A percentile compares a stretch with the other conserved stretches of the same genome.
These are phyloP conservation scores for Lepidocyrtinus sp. DNA, from an alignment of 2,888 invertebrate genomes.

Conservation along the genomic window DNA sequence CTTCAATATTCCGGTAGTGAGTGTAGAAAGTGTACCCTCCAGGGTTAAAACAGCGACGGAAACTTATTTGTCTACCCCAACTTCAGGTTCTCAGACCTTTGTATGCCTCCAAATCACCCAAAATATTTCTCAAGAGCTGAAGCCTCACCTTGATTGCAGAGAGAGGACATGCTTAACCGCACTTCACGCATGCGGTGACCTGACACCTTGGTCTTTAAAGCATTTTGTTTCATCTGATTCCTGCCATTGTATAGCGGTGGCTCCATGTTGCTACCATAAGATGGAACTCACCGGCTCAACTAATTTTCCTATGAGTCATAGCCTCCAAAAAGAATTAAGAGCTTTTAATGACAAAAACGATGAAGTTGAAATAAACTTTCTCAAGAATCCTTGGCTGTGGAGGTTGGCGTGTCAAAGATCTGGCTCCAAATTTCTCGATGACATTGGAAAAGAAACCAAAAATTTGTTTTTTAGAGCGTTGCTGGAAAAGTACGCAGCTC, in stretches of 20 bases:
- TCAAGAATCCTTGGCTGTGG: constrained; percentile 54
- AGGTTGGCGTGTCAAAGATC: constrained; percentile 59
- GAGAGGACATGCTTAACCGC: constrained; percentile 76
- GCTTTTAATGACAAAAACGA: too few species aligned
- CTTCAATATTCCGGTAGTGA: constrained; percentile 50
- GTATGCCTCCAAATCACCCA: constrained; percentile 40
- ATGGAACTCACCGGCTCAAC: constrained; percentile 72
- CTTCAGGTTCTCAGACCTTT: constrained; percentile 25
- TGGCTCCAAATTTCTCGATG: constrained; percentile 73
- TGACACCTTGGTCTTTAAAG: constrained; percentile 78
- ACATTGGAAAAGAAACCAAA: constrained; percentile 73
- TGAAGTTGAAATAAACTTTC: constrained; percentile 25
- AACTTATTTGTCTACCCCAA: not conserved
- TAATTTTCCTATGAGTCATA: constrained; percentile 78
- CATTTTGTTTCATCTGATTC: constrained; percentile 77
- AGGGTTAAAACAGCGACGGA: constrained; percentile 27
- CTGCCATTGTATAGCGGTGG: constrained; percentile 77
- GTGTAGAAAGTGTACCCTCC: constrained; percentile 49
- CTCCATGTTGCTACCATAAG: constrained; percentile 88
- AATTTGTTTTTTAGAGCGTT: constrained; percentile 76
- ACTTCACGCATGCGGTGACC: constrained; percentile 85
- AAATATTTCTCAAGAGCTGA: constrained; percentile 43
- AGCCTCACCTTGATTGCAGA: not conserved
- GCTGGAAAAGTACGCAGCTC: constrained; percentile 77
- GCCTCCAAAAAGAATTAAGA: constrained; percentile 72